A percentile compares a stretch with the other conserved stretches of the same genome.
These are phyloP conservation scores for Proterorhinus semilunaris DNA, from an alignment of 2,113 vertebrate genomes.

Conservation along the genomic window DNA sequence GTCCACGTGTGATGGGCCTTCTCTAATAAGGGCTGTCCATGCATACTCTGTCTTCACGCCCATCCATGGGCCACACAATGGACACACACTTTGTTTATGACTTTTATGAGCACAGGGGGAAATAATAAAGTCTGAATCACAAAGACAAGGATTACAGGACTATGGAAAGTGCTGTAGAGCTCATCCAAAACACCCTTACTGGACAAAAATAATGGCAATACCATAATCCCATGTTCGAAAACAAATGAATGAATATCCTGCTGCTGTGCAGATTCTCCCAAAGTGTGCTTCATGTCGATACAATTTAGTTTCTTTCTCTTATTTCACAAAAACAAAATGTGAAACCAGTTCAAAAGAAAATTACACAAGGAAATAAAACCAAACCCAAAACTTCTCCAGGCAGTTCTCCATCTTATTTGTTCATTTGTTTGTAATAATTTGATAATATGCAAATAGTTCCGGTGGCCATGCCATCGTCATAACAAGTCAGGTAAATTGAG, in stretches of 20 bases:
- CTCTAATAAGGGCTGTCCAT: conserved; percentile 53
- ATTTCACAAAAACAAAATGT: too few species aligned
- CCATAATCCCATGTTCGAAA: not conserved
- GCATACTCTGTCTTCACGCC: conserved; percentile 47
- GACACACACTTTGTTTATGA: conserved; percentile 23
- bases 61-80: conserved; percentile 26
- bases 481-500: too few species aligned
- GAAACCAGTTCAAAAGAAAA: too few species aligned
- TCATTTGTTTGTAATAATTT: too few species aligned
- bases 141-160: conserved; percentile 7
- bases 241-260: not conserved
- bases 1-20: conserved; percentile 55
- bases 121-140: conserved; percentile 20
- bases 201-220: conserved; percentile 6
- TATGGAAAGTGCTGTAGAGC: conserved; percentile 12
- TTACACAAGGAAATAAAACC: too few species aligned
- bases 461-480: too few species aligned
- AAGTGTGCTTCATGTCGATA: not conserved
- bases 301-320: not conserved
- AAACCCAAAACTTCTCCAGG: too few species aligned
- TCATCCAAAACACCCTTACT: conserved; percentile 16
- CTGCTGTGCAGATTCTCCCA: not conserved
- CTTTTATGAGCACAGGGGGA: conserved; percentile 19
- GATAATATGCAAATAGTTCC: too few species aligned
- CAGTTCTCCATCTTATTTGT: too few species aligned